Evolutionary conservation across 1,140 invertebrate genomes (phyloP).

Genomic region (Frieseomelitta varia): DNA sequence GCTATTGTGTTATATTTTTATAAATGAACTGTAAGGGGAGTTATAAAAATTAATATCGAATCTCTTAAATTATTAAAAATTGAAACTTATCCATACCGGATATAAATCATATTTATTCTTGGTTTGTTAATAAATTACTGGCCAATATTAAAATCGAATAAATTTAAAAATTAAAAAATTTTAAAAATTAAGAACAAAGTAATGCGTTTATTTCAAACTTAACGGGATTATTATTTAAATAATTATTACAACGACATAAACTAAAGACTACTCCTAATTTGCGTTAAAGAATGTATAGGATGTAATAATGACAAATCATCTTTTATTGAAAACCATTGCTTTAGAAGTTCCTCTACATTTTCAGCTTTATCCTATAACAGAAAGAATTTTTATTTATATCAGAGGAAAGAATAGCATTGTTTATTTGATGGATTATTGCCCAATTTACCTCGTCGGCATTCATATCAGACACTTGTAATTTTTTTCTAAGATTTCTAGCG

Average conservation of each 20-base stretch:
- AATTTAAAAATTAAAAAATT: background rate
- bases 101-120: background rate
- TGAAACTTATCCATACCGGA: background rate
- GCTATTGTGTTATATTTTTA: background rate
- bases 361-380: conserved; percentile 62
- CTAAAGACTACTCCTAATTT: conserved; percentile 20
- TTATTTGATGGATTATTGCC: conserved; percentile 5
- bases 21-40: too few relatives aligned
- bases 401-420: background rate
- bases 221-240: background rate
- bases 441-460: conserved; percentile 54
- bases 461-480: conserved; percentile 52
- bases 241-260: background rate
- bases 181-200: background rate
- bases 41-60: background rate
- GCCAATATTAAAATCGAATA: background rate
- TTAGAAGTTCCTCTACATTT: conserved; percentile 58
- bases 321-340: conserved; percentile 63
- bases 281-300: conserved; percentile 45
- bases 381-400: conserved; percentile 16
- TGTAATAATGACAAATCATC: conserved; percentile 68
- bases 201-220: conserved; percentile 2
- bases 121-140: background rate
- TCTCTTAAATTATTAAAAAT: background rate
- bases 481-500: conserved; percentile 54